Evolutionary conservation across 2,113 vertebrate species (phyloP), one percentile per base, ranked within the genome.

Genomic region (Mormyrus iriodes): DNA sequence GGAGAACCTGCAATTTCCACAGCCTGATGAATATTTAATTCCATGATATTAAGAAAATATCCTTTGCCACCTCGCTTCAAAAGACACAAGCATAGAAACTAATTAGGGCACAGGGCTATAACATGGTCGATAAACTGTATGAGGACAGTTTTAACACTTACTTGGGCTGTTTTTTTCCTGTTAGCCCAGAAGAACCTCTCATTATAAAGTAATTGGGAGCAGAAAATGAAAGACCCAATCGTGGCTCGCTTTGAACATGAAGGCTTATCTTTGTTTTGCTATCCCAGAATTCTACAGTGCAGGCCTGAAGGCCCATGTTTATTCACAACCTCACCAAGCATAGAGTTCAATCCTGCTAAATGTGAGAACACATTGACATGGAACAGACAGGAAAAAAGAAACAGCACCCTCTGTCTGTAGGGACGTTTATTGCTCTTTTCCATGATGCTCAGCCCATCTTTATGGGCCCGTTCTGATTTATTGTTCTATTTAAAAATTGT

Each of bases 11-110:
- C 3, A 31, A 91, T 79, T 88, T 58, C 10, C 39, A 52, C 85
- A 9, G 89, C 90, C 21, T 88, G 35, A 88, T 92, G 76, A 46
- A 91, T 88, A 89, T 92, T 90, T 73, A 89, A 90, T 90, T 69
- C 86, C 53, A 13, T 10, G 61, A 88, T 35, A 89, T 79, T 83
- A 65, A 89, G 19, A 4, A 44, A 88, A 84, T 90, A 88, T 90
- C 55, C 42, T 51, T 7, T 82, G 21, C 46, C 48, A 90, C 90
- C 19, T 84, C 91, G 31, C 73, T 39, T 82, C 53, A 90, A 86
- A 65, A 90, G 88, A 52, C 89, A 91, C 73, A 84, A 87, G 73
- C 85, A 53, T 87, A 12, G 91, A 92, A 89, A 92, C 73, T 15
- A 92, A 90, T 92, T 92, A 65, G 61, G 91, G 48, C 89, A 44